Evolutionary conservation across 2,113 vertebrate genomes (phyloP), one percentile per base, ranked within the genome.

Genomic region (Paraplagusia blochii): DNA sequence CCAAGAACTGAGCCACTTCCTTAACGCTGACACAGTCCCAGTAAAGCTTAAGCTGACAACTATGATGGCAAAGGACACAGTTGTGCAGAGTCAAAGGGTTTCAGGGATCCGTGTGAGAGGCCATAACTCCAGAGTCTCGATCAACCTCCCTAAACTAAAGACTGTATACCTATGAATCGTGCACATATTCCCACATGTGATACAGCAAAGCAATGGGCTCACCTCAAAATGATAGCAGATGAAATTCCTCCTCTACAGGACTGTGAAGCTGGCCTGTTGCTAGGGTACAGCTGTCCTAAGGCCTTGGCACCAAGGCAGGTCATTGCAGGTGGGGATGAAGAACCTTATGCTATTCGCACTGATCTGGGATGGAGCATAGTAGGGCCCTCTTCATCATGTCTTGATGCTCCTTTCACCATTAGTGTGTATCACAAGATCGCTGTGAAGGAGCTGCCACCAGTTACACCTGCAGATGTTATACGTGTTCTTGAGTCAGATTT

Each of bases 351-450:
- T 1, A 33, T 62, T 12, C 11, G 14, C 0, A 61, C 58, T 1
- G 46, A 69, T 0, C 7, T 69, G 1, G 58, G 52, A 1, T 62
- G 58, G 66, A 55, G 58, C 13, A 69, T 62, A 7, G 51, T 50
- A 1, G 60, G 59, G 0, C 9, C 34, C 0, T 57, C 53, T 9
- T 19, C 17, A 8, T 16, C 43, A 2, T 12, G 7, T 5, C 22
- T 11, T 8, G 3, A 65, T 1, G 8, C 33, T 14, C 8, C 10
- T 2, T 9, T 1, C 3, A 11, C 1, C 0, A 13, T 2, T 1
- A 40, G n/a, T 0, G 5, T 53, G 8, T 72, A 49, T 8, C 49
- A 57, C 18, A n/a, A 16, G 14, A 16, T 44, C 17, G 0, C 49
- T 12, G 55, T 64, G 2, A 64, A 14, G 22, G 55, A 64, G 35